Evolutionary conservation across 2,888 invertebrate species (phyloP).

Genomic region (Escarpia spicata): DNA sequence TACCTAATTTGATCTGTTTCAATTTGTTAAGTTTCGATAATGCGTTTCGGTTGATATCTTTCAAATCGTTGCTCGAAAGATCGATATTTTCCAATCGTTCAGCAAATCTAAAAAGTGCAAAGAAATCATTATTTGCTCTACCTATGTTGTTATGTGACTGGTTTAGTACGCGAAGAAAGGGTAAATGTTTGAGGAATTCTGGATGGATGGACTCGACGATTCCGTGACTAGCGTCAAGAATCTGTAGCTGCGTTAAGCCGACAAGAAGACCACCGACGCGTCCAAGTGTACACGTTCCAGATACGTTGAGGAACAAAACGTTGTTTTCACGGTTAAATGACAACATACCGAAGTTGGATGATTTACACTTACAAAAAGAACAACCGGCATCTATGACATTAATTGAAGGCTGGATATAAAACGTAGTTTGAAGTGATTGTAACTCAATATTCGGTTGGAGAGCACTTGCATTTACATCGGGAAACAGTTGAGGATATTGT

Average conservation of each 20-base stretch:
- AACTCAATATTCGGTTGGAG: background rate
- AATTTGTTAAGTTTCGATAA: background rate
- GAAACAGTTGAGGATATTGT: background rate
- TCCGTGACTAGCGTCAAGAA: background rate
- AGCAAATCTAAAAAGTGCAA: background rate
- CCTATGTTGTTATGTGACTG: background rate
- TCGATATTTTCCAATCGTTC: background rate
- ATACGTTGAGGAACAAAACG: background rate
- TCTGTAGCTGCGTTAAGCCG: background rate
- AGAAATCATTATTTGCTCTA: background rate
- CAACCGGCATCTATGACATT: background rate
- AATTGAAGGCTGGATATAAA: background rate
- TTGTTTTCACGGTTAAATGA: background rate
- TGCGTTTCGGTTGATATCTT: background rate
- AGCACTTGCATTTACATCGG: background rate
- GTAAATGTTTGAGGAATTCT: background rate
- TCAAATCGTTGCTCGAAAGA: background rate
- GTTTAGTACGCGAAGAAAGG: background rate
- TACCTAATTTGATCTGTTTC: background rate
- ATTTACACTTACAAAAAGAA: background rate
- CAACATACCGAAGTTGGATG: background rate
- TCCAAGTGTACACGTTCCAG: background rate
- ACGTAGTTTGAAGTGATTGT: background rate
- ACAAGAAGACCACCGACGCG: background rate
- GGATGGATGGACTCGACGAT: background rate